Percentiles rank a stretch among this genome's conserved stretches.
phyloP scores from a whole-genome alignment of 2,797 vertebrate species.

The Sebastes miniatus region DNA sequence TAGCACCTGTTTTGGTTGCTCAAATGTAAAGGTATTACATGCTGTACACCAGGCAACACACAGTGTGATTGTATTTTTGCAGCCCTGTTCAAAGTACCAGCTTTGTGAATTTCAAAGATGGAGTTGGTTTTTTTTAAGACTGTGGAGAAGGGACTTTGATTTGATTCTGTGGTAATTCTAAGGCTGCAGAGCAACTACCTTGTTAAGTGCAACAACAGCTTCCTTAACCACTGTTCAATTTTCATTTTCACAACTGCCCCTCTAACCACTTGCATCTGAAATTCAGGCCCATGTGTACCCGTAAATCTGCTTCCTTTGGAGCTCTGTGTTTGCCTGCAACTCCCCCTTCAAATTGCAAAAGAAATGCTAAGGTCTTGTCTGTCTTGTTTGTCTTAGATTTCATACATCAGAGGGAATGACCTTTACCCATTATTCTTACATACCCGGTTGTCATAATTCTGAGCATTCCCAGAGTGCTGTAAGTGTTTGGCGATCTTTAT shows the following conservation, averaged over 20 bases:
- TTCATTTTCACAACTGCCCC: constrained; percentile 1
- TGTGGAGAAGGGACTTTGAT: neutral
- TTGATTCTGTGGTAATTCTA: neutral
- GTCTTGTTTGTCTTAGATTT: neutral
- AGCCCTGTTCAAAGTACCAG: neutral
- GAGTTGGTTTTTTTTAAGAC: neutral
- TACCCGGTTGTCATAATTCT: neutral
- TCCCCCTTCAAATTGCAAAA: neutral
- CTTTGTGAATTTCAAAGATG: neutral
- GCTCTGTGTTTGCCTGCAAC: neutral
- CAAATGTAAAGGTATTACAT: neutral
- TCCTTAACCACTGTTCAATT: constrained; percentile 1
- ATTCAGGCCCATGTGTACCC: neutral
- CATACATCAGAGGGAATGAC: neutral
- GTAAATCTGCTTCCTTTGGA: neutral
- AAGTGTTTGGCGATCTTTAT: neutral
- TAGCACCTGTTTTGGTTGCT: neutral
- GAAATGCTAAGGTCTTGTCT: neutral
- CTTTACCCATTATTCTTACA: neutral
- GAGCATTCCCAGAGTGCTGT: neutral
- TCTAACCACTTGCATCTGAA: neutral
- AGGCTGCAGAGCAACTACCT: neutral
- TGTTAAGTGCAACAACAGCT: constrained; percentile 3
- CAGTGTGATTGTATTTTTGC: neutral
- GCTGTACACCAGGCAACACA: neutral